These are phyloP conservation scores for Carassius gibelio DNA, from an alignment of 2,113 vertebrate species.

Conservation along the genomic window DNA sequence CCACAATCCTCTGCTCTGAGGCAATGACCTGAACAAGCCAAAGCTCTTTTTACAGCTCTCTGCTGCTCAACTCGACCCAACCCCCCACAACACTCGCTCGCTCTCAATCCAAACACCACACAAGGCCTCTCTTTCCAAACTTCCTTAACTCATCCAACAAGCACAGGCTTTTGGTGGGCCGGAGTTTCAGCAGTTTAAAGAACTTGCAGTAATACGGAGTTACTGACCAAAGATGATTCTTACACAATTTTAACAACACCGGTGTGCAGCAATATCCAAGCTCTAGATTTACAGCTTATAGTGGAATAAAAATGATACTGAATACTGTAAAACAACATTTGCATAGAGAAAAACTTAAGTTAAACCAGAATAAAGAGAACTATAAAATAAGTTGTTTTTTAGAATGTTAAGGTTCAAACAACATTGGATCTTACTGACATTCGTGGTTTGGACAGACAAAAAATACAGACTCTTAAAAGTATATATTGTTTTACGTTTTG, in stretches of 20 bases:
- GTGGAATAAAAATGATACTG: background rate
- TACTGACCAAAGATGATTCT: background rate
- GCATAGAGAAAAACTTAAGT: background rate
- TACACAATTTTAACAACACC: background rate
- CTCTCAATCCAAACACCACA: constrained; percentile 54
- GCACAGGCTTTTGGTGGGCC: background rate
- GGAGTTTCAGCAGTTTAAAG: background rate
- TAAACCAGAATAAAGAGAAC: background rate
- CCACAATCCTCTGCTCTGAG: constrained; percentile 54
- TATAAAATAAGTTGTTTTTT: background rate
- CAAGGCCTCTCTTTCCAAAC: constrained; percentile 42
- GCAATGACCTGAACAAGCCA: constrained; percentile 62
- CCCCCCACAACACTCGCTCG: constrained; percentile 52
- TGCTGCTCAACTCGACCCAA: constrained; percentile 52
- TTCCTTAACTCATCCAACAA: constrained; percentile 40
- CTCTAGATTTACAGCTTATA: background rate
- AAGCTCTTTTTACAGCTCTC: constrained; percentile 62
- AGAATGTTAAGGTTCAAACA: background rate
- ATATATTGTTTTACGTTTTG: too few species aligned
- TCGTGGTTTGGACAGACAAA: background rate
- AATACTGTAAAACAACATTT: background rate
- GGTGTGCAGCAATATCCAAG: background rate
- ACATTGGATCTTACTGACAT: background rate
- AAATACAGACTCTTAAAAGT: too few species aligned
- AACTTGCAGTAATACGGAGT: constrained; percentile 25